phyloP scores from a whole-genome alignment of 2,797 vertebrate genomes.

The Sebastes baramenuke region DNA sequence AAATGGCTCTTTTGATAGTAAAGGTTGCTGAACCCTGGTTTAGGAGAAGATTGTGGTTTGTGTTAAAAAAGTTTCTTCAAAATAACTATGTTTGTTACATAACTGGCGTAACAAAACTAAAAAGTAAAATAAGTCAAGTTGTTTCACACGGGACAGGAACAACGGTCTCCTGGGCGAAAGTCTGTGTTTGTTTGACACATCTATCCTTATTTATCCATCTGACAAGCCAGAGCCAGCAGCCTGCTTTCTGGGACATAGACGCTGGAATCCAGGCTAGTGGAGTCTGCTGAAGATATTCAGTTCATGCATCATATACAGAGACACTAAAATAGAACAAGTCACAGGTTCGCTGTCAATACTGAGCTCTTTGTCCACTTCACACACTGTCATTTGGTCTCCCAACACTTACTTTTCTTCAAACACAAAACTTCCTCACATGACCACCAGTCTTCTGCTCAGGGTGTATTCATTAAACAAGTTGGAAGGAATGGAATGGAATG shows the following conservation, averaged over 20 bases:
- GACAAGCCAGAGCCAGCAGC: neutral
- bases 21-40: no score
- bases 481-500: no score
- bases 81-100: no score
- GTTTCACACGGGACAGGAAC: neutral
- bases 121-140: no score
- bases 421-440: neutral
- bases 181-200: neutral
- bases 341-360: neutral
- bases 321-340: constrained; percentile 10
- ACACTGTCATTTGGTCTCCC: neutral
- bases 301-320: constrained; percentile 8
- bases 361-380: neutral
- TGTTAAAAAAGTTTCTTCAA: no score
- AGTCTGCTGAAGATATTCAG: neutral
- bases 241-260: constrained; percentile 20
- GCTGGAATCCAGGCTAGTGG: constrained; percentile 16
- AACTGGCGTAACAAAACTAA: no score
- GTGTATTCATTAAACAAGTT: no score
- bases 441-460: neutral
- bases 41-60: no score
- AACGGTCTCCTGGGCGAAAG: neutral
- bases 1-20: no score
- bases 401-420: neutral
- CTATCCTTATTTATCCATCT: constrained; percentile 4